These are phyloP conservation scores for Hydropsyche betteni DNA, from an alignment of 2,888 invertebrate species.

Conservation along the genomic window DNA sequence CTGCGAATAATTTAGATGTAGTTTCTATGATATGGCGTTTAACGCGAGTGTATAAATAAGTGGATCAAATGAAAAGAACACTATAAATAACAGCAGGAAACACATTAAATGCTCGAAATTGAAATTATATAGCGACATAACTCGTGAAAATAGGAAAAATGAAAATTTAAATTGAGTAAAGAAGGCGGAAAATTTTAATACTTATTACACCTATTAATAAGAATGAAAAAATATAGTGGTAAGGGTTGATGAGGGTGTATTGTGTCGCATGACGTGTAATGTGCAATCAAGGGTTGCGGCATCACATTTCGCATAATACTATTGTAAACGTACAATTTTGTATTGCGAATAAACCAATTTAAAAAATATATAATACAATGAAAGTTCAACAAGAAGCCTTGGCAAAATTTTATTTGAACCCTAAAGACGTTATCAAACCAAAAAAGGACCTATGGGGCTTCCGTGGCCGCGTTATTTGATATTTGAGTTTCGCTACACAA, in stretches of 20 bases:
- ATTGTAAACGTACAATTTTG: neutral
- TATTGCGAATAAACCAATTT: neutral
- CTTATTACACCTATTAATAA: too few relatives aligned
- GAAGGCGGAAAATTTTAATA: too few relatives aligned
- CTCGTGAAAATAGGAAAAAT: too few relatives aligned
- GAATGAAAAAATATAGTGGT: neutral
- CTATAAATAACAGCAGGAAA: too few relatives aligned
- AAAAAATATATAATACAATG: neutral
- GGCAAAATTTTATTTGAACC: conserved; percentile 1
- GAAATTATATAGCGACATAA: too few relatives aligned
- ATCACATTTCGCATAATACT: neutral
- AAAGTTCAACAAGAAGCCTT: conserved; percentile 23
- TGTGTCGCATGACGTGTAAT: conserved; percentile 43
- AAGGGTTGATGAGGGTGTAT: conserved; percentile 32
- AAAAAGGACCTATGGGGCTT: conserved; percentile 24
- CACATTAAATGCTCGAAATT: too few relatives aligned
- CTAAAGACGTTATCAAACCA: conserved; percentile 14
- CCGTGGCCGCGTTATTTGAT: conserved; percentile 22
- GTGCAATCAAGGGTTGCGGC: conserved; percentile 2
- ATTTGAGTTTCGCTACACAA: conserved; percentile 31
- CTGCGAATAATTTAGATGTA: too few relatives aligned
- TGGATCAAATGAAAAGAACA: too few relatives aligned
- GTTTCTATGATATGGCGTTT: too few relatives aligned
- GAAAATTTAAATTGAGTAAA: too few relatives aligned
- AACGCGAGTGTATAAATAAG: too few relatives aligned